Percentiles rank a stretch among this genome's conserved stretches.
phyloP scores from a whole-genome alignment of 2,113 vertebrate species.

The Siphamia tubifer region DNA sequence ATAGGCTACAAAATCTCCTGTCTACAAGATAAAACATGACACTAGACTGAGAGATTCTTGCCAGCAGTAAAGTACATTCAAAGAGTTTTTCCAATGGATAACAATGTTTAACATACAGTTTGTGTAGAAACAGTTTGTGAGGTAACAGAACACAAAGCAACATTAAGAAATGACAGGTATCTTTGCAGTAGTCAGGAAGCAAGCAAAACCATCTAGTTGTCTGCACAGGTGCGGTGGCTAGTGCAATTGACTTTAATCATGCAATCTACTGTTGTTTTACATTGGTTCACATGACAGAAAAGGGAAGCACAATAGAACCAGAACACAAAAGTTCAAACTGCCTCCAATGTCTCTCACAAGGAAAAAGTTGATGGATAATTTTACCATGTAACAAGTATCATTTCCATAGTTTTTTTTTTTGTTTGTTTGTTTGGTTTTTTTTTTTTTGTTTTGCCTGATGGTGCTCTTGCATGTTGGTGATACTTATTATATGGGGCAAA shows the following conservation, averaged over 20 bases:
- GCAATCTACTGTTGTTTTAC: constrained; percentile 67
- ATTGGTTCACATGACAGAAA: constrained; percentile 72
- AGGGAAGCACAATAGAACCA: constrained; percentile 74
- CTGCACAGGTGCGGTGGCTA: constrained; percentile 69
- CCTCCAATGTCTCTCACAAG: constrained; percentile 48
- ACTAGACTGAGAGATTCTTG: constrained; percentile 27
- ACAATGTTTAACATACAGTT: constrained; percentile 40
- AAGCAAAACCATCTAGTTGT: constrained; percentile 64
- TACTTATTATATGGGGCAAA: constrained; percentile 75
- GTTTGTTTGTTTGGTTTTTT: neutral
- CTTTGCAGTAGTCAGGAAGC: constrained; percentile 67
- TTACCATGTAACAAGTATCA: constrained; percentile 72
- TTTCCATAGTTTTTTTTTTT: neutral
- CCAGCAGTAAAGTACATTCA: constrained; percentile 57
- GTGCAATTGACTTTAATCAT: constrained; percentile 77
- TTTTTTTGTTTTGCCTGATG: constrained; percentile 27
- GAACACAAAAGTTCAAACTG: constrained; percentile 61
- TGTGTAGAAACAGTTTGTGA: constrained; percentile 30
- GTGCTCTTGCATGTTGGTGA: constrained; percentile 34
- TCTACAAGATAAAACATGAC: constrained; percentile 30
- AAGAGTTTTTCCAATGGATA: constrained; percentile 7
- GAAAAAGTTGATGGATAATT: constrained; percentile 46
- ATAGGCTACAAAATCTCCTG: constrained; percentile 12
- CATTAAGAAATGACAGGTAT: constrained; percentile 55
- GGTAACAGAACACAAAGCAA: constrained; percentile 64